Percentiles rank a stretch among this genome's conserved stretches.
phyloP scores from a whole-genome alignment of 1,140 invertebrate species.

The Lasioglossum albipes region DNA sequence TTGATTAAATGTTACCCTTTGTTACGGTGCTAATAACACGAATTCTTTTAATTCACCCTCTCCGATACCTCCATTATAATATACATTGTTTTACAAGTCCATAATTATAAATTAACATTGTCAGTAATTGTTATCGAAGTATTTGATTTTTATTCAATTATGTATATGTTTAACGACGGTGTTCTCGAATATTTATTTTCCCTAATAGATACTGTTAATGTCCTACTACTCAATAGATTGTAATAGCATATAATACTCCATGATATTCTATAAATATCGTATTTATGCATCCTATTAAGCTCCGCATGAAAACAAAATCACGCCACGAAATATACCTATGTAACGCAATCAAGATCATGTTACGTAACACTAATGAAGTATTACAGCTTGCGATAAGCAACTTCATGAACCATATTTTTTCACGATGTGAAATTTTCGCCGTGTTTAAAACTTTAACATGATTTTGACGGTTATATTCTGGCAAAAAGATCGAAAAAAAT shows the following conservation, averaged over 20 bases:
- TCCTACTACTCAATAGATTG: not conserved
- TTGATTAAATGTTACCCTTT: no score
- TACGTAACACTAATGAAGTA: slow-evolving; percentile 45
- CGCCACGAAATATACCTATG: slow-evolving; percentile 12
- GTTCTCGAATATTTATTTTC: no score
- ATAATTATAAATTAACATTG: no score
- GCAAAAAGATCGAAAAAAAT: no score
- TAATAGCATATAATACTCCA: no score
- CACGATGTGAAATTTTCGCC: not conserved
- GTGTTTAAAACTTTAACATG: not conserved
- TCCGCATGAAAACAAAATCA: not conserved
- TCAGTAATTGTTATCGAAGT: no score
- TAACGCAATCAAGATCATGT: slow-evolving; percentile 26
- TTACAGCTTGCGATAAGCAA: slow-evolving; percentile 42
- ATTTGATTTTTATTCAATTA: not conserved
- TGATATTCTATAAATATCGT: not conserved
- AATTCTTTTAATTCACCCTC: no score
- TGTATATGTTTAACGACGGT: not conserved
- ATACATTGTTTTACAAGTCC: no score
- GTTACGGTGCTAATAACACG: no score
- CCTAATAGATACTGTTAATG: not conserved
- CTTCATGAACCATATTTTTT: slow-evolving; percentile 11
- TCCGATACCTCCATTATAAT: no score
- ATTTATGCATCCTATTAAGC: not conserved
- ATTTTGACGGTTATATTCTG: not conserved